Evolutionary conservation across 2,888 invertebrate species (phyloP), one percentile per base, ranked within the genome.

Genomic region (Parnassius orleans): DNA sequence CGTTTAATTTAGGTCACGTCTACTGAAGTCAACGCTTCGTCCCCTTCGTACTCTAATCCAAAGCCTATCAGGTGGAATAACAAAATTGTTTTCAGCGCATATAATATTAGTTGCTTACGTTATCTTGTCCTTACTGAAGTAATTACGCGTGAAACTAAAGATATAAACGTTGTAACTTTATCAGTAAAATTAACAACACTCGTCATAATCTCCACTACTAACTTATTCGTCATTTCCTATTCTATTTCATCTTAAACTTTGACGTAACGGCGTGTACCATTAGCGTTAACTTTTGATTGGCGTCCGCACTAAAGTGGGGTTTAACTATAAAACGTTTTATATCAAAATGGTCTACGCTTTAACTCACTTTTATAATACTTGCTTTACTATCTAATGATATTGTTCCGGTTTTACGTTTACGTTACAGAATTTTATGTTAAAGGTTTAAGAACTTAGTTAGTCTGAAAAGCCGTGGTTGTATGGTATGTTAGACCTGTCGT

Each of bases 271-370:
- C 64, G 68, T 68, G 65, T 67, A 65, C 77, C 77, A 79, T 80
- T 76, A 79, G 76, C 79, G 73, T 80, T 76, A 80, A 79, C 74
- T 77, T 79, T 79, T 78, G 78, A 79, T 78, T 73, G 78, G 69
- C 68, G 65, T 63, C 66, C 66, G 53, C 61, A 61, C 66, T 67
- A 68, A 68, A 74, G 72, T 73, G 73, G 69, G 69, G 68, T 75
- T 69, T 65, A 67, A 74, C 74, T 73, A 72, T 73, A 70, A 77
- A 78, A 72, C 66, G 64, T 67, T 79, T 78, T 76, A 76, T 75
- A 72, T 69, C 72, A 67, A 59, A 63, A 59, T 54, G 71, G 65
- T 70, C 65, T 67, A 66, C 65, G 67, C 54, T 66, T 63, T 68
- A 71, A 69, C 71, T 68, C 63, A 67, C 66, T 69, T 70, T 69